A percentile compares a stretch with the other conserved stretches of the same genome.
phyloP scores from a whole-genome alignment of 1,140 invertebrate species.

The Acromyrmex charruanus region DNA sequence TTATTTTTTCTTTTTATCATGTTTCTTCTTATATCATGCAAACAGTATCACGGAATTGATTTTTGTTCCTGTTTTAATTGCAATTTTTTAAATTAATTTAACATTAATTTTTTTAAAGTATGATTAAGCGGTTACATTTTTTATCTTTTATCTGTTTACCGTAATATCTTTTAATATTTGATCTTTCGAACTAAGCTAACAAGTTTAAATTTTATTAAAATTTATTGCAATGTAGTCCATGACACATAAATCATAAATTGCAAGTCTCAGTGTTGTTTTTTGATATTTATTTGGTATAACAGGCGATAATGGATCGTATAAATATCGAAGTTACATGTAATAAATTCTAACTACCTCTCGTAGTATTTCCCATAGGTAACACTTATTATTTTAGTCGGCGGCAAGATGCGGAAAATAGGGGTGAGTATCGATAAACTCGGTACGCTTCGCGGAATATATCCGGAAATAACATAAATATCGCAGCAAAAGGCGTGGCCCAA shows the following conservation, averaged over 20 bases:
- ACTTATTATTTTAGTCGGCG: slow-evolving; percentile 50
- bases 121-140: not conserved
- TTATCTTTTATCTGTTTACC: too few relatives aligned
- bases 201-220: not conserved
- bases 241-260: not conserved
- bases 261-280: not conserved
- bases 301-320: slow-evolving; percentile 32
- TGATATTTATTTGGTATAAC: not conserved
- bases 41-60: not conserved
- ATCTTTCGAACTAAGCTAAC: not conserved
- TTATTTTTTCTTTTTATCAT: slow-evolving; percentile 2
- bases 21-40: not conserved
- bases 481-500: slow-evolving; percentile 58
- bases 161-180: not conserved
- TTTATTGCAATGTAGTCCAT: not conserved
- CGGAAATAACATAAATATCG: slow-evolving; percentile 65
- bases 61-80: not conserved
- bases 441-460: slow-evolving; percentile 3
- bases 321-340: slow-evolving; percentile 36
- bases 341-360: slow-evolving; percentile 33
- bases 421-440: slow-evolving; percentile 44
- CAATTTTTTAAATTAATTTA: not conserved
- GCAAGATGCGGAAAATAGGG: slow-evolving; percentile 33
- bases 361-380: slow-evolving; percentile 32
- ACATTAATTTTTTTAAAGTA: not conserved